Evolutionary conservation across 2,797 vertebrate genomes (phyloP).

Genomic region (Darevskia mixta): DNA sequence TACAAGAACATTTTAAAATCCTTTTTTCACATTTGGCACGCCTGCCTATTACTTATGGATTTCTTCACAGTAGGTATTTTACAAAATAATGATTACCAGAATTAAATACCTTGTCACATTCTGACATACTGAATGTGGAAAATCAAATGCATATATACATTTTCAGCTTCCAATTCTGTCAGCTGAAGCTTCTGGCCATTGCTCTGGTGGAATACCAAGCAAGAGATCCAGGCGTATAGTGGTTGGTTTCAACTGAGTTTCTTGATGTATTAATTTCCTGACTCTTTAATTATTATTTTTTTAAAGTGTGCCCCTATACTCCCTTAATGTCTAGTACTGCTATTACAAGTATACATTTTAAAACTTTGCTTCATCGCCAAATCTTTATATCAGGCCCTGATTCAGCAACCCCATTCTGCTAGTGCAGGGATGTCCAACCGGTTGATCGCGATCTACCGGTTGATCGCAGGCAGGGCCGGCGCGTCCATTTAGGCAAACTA

Average conservation of each 20-base stretch:
- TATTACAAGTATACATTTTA: conserved; percentile 32
- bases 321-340: conserved; percentile 12
- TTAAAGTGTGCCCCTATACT: neutral
- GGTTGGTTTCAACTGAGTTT: neutral
- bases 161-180: neutral
- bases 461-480: too few species aligned
- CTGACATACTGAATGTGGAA: neutral
- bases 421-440: too few species aligned
- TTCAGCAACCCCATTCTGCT: too few species aligned
- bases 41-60: neutral
- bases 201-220: neutral
- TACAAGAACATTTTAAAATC: neutral
- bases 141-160: neutral
- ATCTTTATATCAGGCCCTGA: neutral
- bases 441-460: too few species aligned
- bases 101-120: conserved; percentile 12
- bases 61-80: conserved; percentile 16
- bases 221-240: neutral
- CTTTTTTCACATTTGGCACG: conserved; percentile 33
- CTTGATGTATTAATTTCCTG: neutral
- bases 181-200: neutral
- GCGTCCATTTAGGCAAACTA: too few species aligned
- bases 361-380: conserved; percentile 34
- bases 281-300: too few species aligned
- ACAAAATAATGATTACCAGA: neutral